Evolutionary conservation across 2,888 invertebrate species (phyloP).

Genomic region (Perdita meconis): DNA sequence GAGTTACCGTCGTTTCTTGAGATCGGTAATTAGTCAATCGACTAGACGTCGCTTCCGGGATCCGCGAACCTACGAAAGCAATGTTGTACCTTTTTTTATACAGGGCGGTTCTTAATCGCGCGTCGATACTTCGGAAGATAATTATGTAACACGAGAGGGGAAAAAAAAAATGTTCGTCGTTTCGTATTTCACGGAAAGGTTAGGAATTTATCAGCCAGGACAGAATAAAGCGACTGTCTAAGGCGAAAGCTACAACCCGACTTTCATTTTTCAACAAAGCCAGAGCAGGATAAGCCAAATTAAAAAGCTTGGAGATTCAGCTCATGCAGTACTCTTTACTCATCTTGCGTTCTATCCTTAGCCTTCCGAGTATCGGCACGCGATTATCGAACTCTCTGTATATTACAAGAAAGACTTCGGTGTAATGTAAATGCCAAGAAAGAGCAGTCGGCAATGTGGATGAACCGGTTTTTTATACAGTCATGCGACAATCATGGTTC

Average conservation of each 20-base stretch:
- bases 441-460: slow-evolving; percentile 23
- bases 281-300: background rate
- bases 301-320: no score
- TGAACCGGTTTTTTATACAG: slow-evolving; percentile 43
- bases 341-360: background rate
- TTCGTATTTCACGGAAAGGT: background rate
- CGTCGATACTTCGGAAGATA: background rate
- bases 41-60: background rate
- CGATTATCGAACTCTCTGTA: background rate
- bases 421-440: slow-evolving; percentile 42
- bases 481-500: slow-evolving; percentile 49
- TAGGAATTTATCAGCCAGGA: background rate
- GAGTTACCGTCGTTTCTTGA: background rate
- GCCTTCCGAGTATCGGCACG: background rate
- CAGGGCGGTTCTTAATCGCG: background rate
- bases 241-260: no score
- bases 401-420: slow-evolving; percentile 49
- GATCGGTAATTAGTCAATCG: slow-evolving; percentile 10
- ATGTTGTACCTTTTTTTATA: slow-evolving; percentile 53
- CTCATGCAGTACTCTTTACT: background rate
- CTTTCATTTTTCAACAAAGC: no score
- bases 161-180: background rate
- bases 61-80: slow-evolving; percentile 30
- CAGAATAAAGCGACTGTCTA: background rate
- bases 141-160: background rate